phyloP scores from a whole-genome alignment of 2,888 invertebrate genomes.

The Drosophila cognata region DNA sequence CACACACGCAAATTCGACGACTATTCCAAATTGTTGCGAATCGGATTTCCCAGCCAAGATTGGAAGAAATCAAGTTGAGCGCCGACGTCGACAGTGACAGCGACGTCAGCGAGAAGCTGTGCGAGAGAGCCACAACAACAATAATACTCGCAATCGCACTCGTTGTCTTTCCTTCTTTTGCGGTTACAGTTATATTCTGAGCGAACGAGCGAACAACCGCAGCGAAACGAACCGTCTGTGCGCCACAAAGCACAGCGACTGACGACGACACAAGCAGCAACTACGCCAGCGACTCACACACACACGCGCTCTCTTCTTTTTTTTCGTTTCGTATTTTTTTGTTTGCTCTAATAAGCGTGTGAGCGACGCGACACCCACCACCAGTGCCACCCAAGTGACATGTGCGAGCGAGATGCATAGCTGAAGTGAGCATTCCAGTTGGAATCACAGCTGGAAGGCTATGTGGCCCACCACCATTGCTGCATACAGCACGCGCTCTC shows the following conservation, averaged over 20 bases:
- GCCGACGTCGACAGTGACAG: constrained; percentile 39
- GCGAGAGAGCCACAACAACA: constrained; percentile 37
- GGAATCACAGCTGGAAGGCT: constrained; percentile 64
- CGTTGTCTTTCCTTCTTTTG: constrained; percentile 31
- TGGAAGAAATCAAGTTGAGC: constrained; percentile 79
- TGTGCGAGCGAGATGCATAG: constrained; percentile 44
- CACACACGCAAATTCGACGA: constrained; percentile 66
- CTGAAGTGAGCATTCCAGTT: constrained; percentile 63
- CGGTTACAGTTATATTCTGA: constrained; percentile 46
- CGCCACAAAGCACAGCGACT: constrained; percentile 63
- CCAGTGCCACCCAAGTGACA: constrained; percentile 19
- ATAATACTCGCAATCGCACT: constrained; percentile 33
- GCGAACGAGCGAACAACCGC: constrained; percentile 32
- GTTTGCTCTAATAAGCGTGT: constrained; percentile 24
- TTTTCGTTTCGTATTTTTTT: constrained; percentile 13
- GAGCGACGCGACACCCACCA: constrained; percentile 40
- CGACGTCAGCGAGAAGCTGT: constrained; percentile 49
- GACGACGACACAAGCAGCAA: constrained; percentile 42
- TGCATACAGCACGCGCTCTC: constrained; percentile 10
- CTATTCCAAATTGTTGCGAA: constrained; percentile 82
- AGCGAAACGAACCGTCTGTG: constrained; percentile 51
- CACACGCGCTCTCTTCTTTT: constrained; percentile 13
- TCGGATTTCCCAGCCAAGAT: constrained; percentile 78
- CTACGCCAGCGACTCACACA: constrained; percentile 17
- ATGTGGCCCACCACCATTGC: constrained; percentile 72